These are phyloP conservation scores for Struthidea cinerea DNA, from an alignment of 2,113 vertebrate genomes.

Conservation along the genomic window DNA sequence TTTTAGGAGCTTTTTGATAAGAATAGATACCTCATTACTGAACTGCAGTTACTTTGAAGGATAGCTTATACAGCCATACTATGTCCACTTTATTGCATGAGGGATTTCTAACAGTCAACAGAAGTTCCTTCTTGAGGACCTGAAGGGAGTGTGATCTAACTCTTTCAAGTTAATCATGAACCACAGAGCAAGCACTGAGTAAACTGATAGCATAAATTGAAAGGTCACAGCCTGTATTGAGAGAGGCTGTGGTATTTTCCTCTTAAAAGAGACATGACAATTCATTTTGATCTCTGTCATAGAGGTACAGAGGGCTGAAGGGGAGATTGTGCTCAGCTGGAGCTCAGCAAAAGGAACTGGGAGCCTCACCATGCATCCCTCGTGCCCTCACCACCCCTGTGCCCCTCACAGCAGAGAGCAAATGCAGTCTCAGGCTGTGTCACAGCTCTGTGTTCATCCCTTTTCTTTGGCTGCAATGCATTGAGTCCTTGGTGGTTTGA, in stretches of 20 bases:
- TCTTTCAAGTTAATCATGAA: slow-evolving; percentile 51
- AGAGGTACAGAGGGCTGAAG: neutral
- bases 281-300: neutral
- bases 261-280: neutral
- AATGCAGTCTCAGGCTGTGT: neutral
- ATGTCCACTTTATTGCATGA: neutral
- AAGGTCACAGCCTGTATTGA: slow-evolving; percentile 37
- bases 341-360: neutral
- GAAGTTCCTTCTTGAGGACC: slow-evolving; percentile 16
- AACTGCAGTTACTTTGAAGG: neutral
- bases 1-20: neutral
- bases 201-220: slow-evolving; percentile 47
- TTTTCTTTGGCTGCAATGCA: accelerated
- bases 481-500: neutral
- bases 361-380: accelerated
- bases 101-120: slow-evolving; percentile 45
- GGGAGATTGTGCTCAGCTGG: neutral
- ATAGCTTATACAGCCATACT: neutral
- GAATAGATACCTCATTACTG: neutral
- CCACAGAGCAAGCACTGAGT: slow-evolving; percentile 19
- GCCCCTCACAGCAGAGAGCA: neutral
- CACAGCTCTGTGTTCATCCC: neutral
- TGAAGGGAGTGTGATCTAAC: slow-evolving; percentile 9
- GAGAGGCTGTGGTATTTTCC: neutral
- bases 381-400: neutral